A percentile compares a stretch with the other conserved stretches of the same genome.
Evolutionary conservation across 2,113 vertebrate species (phyloP).

Genomic region (Vulpes lagopus): DNA sequence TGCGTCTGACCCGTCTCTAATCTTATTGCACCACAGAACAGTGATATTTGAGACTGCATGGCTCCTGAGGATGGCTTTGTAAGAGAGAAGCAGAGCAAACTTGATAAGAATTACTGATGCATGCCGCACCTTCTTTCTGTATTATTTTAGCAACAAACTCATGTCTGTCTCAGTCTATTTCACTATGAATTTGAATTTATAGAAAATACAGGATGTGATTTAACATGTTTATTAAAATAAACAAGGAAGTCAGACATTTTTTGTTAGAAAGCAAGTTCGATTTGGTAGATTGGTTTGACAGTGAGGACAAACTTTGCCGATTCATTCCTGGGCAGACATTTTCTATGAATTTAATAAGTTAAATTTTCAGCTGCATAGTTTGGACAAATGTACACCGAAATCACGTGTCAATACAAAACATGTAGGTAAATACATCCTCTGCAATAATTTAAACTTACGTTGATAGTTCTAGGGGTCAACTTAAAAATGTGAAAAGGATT

Average conservation of each 20-base stretch:
- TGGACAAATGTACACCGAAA: constrained; percentile 47
- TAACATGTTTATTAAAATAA: constrained; percentile 57
- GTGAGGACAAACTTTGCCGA: constrained; percentile 7
- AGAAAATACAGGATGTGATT: constrained; percentile 13
- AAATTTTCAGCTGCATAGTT: background rate
- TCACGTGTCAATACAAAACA: background rate
- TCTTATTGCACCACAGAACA: background rate
- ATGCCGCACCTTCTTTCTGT: background rate
- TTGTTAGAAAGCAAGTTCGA: constrained; percentile 40
- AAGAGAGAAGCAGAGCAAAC: background rate
- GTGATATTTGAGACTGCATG: background rate
- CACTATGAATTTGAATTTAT: constrained; percentile 52
- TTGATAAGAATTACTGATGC: background rate
- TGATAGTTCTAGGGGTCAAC: constrained; percentile 20
- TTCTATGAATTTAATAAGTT: constrained; percentile 33
- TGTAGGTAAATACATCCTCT: background rate
- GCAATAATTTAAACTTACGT: constrained; percentile 9
- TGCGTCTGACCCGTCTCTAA: background rate
- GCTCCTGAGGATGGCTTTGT: background rate
- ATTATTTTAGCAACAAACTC: background rate
- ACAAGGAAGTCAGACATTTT: constrained; percentile 39
- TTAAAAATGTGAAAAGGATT: background rate
- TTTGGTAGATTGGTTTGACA: constrained; percentile 61
- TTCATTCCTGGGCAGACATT: constrained; percentile 13
- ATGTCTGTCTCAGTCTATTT: background rate